phyloP scores from a whole-genome alignment of 2,113 vertebrate species.

The Micromys minutus region DNA sequence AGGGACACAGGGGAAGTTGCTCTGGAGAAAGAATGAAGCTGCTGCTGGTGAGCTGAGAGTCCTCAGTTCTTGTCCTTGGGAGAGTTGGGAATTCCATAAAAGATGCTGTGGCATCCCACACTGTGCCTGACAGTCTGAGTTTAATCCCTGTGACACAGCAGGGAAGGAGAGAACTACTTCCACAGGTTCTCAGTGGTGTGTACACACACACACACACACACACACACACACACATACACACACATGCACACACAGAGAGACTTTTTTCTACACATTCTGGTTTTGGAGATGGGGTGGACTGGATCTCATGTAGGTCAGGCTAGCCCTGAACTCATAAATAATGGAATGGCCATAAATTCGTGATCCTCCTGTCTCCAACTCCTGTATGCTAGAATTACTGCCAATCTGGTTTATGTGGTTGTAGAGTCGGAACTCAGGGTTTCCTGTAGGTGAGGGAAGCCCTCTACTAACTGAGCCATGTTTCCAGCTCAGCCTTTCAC shows the following conservation, averaged over 20 bases:
- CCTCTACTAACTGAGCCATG: not conserved
- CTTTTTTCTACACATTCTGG: not conserved
- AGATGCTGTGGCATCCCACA: not conserved
- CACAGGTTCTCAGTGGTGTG: not conserved
- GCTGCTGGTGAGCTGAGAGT: not conserved
- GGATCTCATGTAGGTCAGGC: not conserved
- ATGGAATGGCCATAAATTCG: not conserved
- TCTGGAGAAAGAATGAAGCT: not conserved
- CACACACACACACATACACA: not conserved
- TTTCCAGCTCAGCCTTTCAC: too few relatives aligned
- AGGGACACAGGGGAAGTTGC: not conserved
- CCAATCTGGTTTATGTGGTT: not conserved
- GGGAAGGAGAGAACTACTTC: not conserved
- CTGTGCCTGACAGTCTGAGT: not conserved
- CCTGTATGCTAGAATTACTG: not conserved
- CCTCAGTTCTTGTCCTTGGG: not conserved
- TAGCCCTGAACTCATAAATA: not conserved
- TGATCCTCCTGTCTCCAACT: not conserved
- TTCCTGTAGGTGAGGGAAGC: not conserved
- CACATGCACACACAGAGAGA: not conserved
- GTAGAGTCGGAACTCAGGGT: not conserved
- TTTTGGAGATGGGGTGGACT: not conserved
- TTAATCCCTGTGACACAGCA: not conserved
- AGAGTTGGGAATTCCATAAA: fast-evolving
- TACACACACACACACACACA: not conserved